phyloP scores from a whole-genome alignment of 2,797 vertebrate species.

The Semotilus atromaculatus region DNA sequence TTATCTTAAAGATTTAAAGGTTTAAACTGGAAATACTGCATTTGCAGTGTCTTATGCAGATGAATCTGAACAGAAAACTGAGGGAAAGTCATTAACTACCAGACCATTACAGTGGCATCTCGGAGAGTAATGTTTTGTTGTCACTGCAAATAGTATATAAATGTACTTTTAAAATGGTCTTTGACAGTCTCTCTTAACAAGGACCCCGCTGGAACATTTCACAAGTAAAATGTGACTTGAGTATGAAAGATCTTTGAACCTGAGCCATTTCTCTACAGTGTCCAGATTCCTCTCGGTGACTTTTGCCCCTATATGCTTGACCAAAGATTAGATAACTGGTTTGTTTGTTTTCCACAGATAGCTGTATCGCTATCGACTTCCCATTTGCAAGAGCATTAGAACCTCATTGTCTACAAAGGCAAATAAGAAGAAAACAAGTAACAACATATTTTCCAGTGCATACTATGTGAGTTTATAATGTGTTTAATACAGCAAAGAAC shows the following conservation, averaged over 20 bases:
- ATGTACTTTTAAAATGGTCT: slow-evolving; percentile 49
- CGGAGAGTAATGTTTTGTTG: slow-evolving; percentile 1
- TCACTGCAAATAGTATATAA: slow-evolving; percentile 9
- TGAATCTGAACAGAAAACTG: slow-evolving; percentile 19
- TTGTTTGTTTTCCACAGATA: slow-evolving; percentile 73
- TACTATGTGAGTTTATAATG: slow-evolving; percentile 38
- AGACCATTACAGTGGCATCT: background rate
- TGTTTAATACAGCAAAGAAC: slow-evolving; percentile 43
- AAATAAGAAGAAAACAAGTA: slow-evolving; percentile 53
- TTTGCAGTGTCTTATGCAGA: slow-evolving; percentile 8
- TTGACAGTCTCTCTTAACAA: slow-evolving; percentile 23
- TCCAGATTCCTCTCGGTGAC: slow-evolving; percentile 62
- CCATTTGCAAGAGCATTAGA: slow-evolving; percentile 54
- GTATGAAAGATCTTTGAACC: slow-evolving; percentile 67
- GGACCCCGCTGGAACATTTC: slow-evolving; percentile 53
- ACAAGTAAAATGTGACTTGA: slow-evolving; percentile 68
- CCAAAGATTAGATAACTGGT: slow-evolving; percentile 76
- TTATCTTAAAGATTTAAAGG: background rate
- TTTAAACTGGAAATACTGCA: slow-evolving; percentile 40
- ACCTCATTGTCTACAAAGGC: slow-evolving; percentile 62
- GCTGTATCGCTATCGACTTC: slow-evolving; percentile 66
- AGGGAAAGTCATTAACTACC: slow-evolving; percentile 7
- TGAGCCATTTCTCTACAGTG: slow-evolving; percentile 60
- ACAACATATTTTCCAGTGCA: slow-evolving; percentile 40
- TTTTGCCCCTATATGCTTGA: slow-evolving; percentile 72